Evolutionary conservation across 2,888 invertebrate species (phyloP), one percentile per base, ranked within the genome.

Genomic region (Empis stercorea): DNA sequence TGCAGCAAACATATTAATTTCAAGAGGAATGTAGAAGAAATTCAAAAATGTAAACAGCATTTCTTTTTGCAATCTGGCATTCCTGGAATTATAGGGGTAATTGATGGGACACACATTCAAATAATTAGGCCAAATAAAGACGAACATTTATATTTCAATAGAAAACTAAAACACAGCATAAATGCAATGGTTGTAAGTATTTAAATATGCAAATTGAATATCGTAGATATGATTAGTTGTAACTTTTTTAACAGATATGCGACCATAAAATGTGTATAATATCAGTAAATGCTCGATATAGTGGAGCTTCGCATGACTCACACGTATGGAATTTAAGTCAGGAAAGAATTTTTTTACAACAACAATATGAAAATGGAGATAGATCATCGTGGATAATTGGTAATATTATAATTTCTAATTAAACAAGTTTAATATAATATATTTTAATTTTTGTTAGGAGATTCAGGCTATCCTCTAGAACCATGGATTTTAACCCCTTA

Each of bases 381-480:
- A 41, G 13, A 23, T 41, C n/a, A 7, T 41, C 27, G 13, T 41
- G 43, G 51, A 51, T 46, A 48, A 53, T 55, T 52, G 47, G 51
- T 38, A 46, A 32, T 42, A 23, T 47, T 23, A n/a, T n/a, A 39
- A 20, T 20, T 17, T 36, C 16, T 42, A 30, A 42, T 37, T 9
- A 14, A 14, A 37, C 13, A 37, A 14, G 14, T 7, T 37, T 15
- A 37, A 37, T 32, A 48, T 15, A 30, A 11, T 20, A 16, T 17
- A 45, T 51, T 46, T 48, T 46, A 49, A 46, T 48, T 39, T 45
- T 43, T 45, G n/a, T 49, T 49, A 45, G 48, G 32, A 43, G 13
- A 38, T 27, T 44, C 38, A 10, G 30, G 40, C 16, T 48, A 46
- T 30, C 30, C 15, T 15, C 16, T 51, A 16, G 39, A 16, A 38